Conservation (phyloP, 2,113 vertebrate genomes). For the Etheostoma spectabile region DNA sequence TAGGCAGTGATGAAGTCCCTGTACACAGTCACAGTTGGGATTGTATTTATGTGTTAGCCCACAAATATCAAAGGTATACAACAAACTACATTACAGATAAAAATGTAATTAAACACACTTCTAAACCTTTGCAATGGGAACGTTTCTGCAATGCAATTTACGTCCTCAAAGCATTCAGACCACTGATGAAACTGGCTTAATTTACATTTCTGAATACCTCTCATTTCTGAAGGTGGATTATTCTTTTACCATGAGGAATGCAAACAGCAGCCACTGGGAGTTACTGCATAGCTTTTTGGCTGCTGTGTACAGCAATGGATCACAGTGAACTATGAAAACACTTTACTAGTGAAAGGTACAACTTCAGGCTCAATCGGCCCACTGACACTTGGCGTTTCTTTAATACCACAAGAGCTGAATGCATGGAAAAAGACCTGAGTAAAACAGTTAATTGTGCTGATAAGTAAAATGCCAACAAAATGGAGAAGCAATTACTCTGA, state of each 20-base stretch:
- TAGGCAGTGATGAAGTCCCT: slow-evolving; percentile 31
- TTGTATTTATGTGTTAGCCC: slow-evolving; percentile 19
- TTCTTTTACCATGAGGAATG: slow-evolving; percentile 27
- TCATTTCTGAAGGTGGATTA: slow-evolving; percentile 26
- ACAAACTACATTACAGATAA: slow-evolving; percentile 21
- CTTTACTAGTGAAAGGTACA: slow-evolving; percentile 36
- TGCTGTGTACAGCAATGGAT: slow-evolving; percentile 50
- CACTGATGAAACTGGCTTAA: slow-evolving; percentile 24
- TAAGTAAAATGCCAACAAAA: slow-evolving; percentile 10
- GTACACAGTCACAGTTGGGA: slow-evolving; percentile 53
- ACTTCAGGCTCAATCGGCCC: slow-evolving; percentile 22
- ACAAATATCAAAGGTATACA: slow-evolving; percentile 24
- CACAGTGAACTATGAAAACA: slow-evolving; percentile 70
- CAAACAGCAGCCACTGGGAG: slow-evolving; percentile 50
- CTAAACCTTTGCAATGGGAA: slow-evolving; percentile 20
- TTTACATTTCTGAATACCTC: slow-evolving; percentile 37
- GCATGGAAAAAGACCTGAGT: slow-evolving; percentile 58
- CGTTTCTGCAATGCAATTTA: slow-evolving; percentile 28
- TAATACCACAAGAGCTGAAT: not conserved
- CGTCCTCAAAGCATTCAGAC: slow-evolving; percentile 34
- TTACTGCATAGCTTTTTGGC: slow-evolving; percentile 68
- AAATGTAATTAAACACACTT: slow-evolving; percentile 31
- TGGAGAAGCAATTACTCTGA: not conserved
- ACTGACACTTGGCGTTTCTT: slow-evolving; percentile 9
- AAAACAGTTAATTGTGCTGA: slow-evolving; percentile 11